These are phyloP conservation scores for Bolinopsis microptera DNA, from an alignment of 37 sponge, comb jelly and placozoan genomes.

Conservation along the genomic window DNA sequence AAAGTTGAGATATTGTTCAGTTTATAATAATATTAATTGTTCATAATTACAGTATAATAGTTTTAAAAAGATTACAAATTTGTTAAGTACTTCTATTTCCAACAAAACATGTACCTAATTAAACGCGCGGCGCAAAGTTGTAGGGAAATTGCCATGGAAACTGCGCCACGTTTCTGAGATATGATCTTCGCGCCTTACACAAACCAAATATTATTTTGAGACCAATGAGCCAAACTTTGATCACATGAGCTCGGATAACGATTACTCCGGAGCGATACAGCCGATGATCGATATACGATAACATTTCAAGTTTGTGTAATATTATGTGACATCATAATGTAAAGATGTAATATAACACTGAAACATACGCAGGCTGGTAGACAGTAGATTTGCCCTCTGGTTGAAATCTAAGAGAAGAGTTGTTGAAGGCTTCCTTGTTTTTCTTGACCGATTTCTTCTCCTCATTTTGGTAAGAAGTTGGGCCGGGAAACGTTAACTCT, in stretches of 20 bases:
- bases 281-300: no score
- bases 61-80: no score
- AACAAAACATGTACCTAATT: no score
- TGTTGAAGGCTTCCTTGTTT: constrained; percentile 60
- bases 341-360: not conserved
- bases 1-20: not conserved
- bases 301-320: no score
- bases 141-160: not conserved
- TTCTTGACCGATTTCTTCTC: constrained; percentile 7
- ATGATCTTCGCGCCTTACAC: not conserved
- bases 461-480: constrained; percentile 59
- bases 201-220: not conserved
- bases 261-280: no score
- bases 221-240: not conserved
- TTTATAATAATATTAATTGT: no score
- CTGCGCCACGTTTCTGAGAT: not conserved
- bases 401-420: constrained; percentile 28
- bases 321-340: no score
- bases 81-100: no score
- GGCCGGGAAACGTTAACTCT: constrained; percentile 44
- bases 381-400: constrained; percentile 23
- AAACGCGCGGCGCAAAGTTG: not conserved
- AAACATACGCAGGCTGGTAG: constrained; percentile 47
- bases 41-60: no score
- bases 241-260: no score